Evolutionary conservation across 2,888 invertebrate species (phyloP).

Genomic region (Athalia rosae): DNA sequence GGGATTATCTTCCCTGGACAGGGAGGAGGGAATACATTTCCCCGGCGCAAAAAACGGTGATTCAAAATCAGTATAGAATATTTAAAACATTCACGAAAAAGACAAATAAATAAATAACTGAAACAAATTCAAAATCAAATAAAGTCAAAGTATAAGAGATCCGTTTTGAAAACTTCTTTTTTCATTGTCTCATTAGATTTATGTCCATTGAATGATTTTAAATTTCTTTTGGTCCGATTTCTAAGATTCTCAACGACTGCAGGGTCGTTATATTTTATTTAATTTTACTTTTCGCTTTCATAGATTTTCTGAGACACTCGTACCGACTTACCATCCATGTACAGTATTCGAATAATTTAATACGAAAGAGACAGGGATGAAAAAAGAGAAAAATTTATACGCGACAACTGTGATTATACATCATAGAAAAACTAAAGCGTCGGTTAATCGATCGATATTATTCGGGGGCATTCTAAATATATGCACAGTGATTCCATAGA

Average conservation of each 20-base stretch:
- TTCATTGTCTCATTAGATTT: background rate
- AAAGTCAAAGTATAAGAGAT: background rate
- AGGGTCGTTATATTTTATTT: no score
- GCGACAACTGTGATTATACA: background rate
- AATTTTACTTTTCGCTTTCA: no score
- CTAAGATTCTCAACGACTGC: no score
- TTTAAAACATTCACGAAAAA: background rate
- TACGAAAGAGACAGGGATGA: no score
- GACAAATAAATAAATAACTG: no score
- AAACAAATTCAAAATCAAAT: background rate
- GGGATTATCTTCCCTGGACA: conserved; percentile 67
- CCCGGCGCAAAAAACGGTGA: conserved; percentile 68
- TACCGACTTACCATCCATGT: no score
- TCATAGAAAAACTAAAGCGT: conserved; percentile 14
- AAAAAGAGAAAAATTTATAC: no score
- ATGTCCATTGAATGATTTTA: no score
- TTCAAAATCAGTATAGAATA: conserved; percentile 37
- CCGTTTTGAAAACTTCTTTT: background rate
- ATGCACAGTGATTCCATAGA: conserved; percentile 19
- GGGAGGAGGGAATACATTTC: conserved; percentile 57
- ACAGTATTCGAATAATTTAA: no score
- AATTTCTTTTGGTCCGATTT: no score
- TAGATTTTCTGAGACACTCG: no score
- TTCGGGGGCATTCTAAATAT: conserved; percentile 26
- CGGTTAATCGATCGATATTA: background rate